These are phyloP conservation scores for Agonopterix subpropinquella DNA, from an alignment of 2,888 invertebrate species.

Conservation along the genomic window DNA sequence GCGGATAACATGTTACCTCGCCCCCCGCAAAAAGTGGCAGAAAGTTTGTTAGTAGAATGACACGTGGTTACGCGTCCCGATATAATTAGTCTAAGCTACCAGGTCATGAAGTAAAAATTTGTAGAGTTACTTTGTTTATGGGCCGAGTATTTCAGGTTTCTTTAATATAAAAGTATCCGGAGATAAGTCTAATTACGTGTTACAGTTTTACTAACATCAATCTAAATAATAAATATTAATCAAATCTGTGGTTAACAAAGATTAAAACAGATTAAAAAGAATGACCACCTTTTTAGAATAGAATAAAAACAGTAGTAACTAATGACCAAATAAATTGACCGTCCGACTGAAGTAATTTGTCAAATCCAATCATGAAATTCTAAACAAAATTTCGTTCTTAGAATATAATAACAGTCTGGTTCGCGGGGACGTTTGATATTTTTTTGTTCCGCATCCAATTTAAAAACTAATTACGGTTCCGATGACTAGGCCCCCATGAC, in stretches of 20 bases:
- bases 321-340: conserved; percentile 50
- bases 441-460: conserved; percentile 65
- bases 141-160: no score
- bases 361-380: conserved; percentile 62
- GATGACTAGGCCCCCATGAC: conserved; percentile 62
- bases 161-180: no score
- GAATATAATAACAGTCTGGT: conserved; percentile 52
- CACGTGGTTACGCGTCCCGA: no score
- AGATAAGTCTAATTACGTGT: no score
- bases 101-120: no score
- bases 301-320: conserved; percentile 36
- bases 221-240: neutral
- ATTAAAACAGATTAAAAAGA: neutral
- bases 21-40: no score
- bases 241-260: neutral
- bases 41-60: no score
- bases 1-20: no score
- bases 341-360: conserved; percentile 56
- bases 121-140: no score
- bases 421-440: conserved; percentile 57
- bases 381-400: conserved; percentile 48
- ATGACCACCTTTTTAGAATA: conserved; percentile 1
- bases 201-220: neutral
- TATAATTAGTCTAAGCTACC: no score
- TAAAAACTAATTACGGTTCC: conserved; percentile 69